Conservation (phyloP, 2,113 vertebrate species). For the Takifugu flavidus region DNA sequence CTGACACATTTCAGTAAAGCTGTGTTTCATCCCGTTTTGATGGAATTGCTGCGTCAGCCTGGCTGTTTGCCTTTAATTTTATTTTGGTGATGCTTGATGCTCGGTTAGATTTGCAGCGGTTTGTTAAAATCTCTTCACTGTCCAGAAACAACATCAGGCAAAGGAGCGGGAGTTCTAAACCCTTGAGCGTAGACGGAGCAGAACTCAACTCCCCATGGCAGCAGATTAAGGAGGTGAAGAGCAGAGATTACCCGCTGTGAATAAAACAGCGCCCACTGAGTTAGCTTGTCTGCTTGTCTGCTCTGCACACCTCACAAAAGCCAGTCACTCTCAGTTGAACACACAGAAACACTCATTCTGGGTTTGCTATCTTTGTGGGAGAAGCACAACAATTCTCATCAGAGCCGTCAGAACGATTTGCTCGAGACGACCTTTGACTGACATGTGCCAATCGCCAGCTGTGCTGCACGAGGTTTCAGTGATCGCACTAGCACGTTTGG, state of each 20-base stretch:
- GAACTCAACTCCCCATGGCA: conserved; percentile 15
- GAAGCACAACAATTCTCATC: no score
- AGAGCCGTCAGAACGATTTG: no score
- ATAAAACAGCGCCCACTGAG: conserved; percentile 56
- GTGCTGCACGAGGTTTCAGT: no score
- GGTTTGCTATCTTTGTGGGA: no score
- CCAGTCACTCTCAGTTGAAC: neutral
- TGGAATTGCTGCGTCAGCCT: conserved; percentile 8
- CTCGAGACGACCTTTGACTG: no score
- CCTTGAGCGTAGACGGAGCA: conserved; percentile 4
- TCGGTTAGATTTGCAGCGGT: no score
- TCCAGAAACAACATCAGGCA: no score
- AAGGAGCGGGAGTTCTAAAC: no score
- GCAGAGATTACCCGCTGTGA: conserved; percentile 61
- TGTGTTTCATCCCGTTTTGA: conserved; percentile 3
- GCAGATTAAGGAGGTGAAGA: conserved; percentile 49
- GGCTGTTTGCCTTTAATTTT: neutral
- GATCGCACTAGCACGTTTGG: no score
- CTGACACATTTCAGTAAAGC: conserved; percentile 10
- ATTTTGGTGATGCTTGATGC: neutral
- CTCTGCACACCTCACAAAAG: conserved; percentile 22
- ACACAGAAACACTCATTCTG: neutral
- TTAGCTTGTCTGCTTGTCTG: conserved; percentile 40
- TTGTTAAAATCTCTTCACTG: no score
- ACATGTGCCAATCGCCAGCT: no score